Evolutionary conservation across 1,140 invertebrate genomes (phyloP), one percentile per base, ranked within the genome.

Genomic region (Micrasema longulum): DNA sequence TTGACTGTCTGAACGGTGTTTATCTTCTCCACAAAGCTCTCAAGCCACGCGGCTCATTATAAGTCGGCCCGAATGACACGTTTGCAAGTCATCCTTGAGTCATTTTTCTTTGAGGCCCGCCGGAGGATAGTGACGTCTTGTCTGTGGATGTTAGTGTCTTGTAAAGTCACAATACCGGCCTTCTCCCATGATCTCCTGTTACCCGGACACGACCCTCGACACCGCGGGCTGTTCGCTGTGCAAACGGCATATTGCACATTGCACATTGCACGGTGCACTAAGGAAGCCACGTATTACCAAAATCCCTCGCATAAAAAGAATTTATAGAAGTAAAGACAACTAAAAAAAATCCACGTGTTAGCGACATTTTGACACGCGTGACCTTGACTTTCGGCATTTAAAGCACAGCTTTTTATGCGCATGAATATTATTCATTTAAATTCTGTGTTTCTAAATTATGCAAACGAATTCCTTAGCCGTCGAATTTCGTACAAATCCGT

Each of bases 1-100:
- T 71, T 71, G 73, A 71, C 62, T 75, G 73, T 72, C 73, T 75
- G 73, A 75, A 68, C 73, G 73, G 73, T 75, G 73, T 75, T 75
- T 72, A 75, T 75, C 69, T 65, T 38, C 72, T 69, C 67, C 68
- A 64, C 65, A 69, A 73, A 65, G 72, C 72, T 64, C 50, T 68
- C 71, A 45, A 57, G 64, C 62, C 62, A 66, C 63, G 71, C 67
- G 72, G 62, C 72, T 69, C 62, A 69, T 69, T 69, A 66, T 62
- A 66, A 69, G 47, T 72, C 63, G 41, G 38, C 43, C 68, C 41
- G 73, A 71, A 67, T 71, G 72, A 73, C 72, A 73, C 67, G 36
- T 67, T 41, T 75, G 73, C 73, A 75, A 75, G 73, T 75, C 73
- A 75, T 72, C 69, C 52, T 69, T 36, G 55, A 65, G 52, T 75